phyloP scores from a whole-genome alignment of 2,888 invertebrate species.

The Quadriops clusia region DNA sequence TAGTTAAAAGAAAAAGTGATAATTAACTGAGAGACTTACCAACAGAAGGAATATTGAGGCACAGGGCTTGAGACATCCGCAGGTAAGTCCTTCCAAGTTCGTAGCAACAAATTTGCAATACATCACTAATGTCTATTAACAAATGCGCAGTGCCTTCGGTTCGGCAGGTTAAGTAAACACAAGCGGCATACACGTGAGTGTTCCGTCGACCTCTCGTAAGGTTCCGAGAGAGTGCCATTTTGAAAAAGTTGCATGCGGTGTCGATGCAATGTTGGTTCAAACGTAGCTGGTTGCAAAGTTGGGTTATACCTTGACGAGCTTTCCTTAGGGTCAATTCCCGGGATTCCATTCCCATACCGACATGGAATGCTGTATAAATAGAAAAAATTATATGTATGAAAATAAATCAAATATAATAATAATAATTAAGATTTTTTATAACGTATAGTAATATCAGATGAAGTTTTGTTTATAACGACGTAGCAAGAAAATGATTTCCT shows the following conservation, averaged over 20 bases:
- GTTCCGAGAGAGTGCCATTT: constrained; percentile 73
- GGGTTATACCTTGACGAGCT: constrained; percentile 74
- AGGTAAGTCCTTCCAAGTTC: constrained; percentile 89
- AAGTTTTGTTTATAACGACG: no score
- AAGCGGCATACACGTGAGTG: constrained; percentile 88
- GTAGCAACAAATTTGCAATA: constrained; percentile 93
- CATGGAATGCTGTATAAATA: constrained; percentile 58
- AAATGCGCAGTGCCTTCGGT: constrained; percentile 91
- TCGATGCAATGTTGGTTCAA: constrained; percentile 87
- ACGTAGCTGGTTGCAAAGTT: constrained; percentile 74
- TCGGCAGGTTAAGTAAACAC: constrained; percentile 93
- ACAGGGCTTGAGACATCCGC: constrained; percentile 75
- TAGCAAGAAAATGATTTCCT: no score
- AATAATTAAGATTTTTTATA: no score
- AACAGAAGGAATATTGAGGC: constrained; percentile 80
- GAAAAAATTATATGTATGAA: neutral
- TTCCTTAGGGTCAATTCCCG: constrained; percentile 84
- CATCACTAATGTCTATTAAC: constrained; percentile 93
- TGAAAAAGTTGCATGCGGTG: constrained; percentile 87
- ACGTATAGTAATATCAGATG: no score
- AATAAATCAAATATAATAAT: constrained; percentile 2
- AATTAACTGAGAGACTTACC: constrained; percentile 53
- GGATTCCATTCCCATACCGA: constrained; percentile 76
- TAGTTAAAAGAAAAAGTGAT: constrained; percentile 3
- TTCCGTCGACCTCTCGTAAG: constrained; percentile 85